Percentiles rank a stretch among this genome's conserved stretches.
Evolutionary conservation across 1,140 invertebrate genomes (phyloP).

Genomic region (Brachionus paranguensis): DNA sequence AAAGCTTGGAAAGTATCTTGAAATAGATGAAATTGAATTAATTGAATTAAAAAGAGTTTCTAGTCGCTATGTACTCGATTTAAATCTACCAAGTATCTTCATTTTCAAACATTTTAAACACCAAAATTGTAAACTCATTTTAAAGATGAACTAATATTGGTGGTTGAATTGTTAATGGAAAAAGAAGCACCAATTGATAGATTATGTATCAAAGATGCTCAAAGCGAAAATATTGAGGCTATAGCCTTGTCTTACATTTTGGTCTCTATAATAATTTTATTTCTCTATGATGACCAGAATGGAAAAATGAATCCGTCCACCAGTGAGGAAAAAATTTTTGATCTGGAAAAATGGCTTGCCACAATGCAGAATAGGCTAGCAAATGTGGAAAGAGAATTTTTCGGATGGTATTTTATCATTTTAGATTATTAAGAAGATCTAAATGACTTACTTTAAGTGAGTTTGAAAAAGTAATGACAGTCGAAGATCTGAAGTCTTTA

Average conservation of each 20-base stretch:
- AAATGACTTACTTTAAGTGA: neutral
- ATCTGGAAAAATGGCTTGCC: neutral
- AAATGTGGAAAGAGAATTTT: neutral
- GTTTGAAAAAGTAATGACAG: neutral
- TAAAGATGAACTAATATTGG: neutral
- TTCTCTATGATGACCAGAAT: neutral
- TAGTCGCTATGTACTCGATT: conserved; percentile 17
- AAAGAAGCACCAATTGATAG: neutral
- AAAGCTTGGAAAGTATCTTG: conserved; percentile 22
- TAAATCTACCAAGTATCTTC: conserved; percentile 31
- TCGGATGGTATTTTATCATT: neutral
- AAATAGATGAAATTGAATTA: conserved; percentile 29
- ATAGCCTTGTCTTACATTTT: conserved; percentile 4
- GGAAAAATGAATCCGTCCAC: neutral
- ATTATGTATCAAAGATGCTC: neutral
- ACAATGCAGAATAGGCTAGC: neutral
- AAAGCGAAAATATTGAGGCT: conserved; percentile 29
- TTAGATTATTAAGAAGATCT: no score
- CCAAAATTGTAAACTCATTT: neutral
- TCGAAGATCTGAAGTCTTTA: conserved; percentile 4
- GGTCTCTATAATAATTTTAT: neutral
- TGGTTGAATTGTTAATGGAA: conserved; percentile 6
- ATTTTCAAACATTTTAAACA: neutral
- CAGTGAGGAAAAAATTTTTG: neutral
- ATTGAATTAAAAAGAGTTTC: neutral